These are phyloP conservation scores for Myotis planiceps DNA, from an alignment of 2,797 vertebrate genomes.

Conservation along the genomic window DNA sequence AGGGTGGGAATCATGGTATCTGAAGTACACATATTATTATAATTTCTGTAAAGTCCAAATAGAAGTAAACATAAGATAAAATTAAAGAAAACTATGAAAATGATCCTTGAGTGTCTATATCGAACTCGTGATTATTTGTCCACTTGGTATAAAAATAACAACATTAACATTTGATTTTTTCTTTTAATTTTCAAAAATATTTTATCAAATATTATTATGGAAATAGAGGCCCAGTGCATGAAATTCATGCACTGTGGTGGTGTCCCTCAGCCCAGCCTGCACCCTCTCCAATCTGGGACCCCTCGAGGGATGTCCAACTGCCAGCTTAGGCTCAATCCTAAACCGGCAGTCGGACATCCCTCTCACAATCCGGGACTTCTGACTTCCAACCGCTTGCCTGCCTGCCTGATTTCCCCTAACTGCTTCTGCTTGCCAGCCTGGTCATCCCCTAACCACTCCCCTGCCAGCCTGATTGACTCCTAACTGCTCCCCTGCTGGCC, in stretches of 20 bases:
- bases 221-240: background rate
- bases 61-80: background rate
- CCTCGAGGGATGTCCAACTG: too few relatives aligned
- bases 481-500: too few relatives aligned
- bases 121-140: background rate
- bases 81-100: background rate
- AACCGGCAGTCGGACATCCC: too few relatives aligned
- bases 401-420: too few relatives aligned
- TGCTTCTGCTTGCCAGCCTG: too few relatives aligned
- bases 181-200: background rate
- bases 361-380: too few relatives aligned
- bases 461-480: too few relatives aligned
- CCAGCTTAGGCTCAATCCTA: accelerated
- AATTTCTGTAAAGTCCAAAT: background rate
- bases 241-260: too few relatives aligned
- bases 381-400: too few relatives aligned
- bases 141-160: background rate
- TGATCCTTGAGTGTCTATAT: background rate
- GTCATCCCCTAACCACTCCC: too few relatives aligned
- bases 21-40: background rate
- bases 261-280: too few relatives aligned
- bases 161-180: background rate
- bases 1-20: background rate
- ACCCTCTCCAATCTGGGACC: too few relatives aligned
- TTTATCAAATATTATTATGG: background rate